Base-by-base conservation (phyloP, 2,113 vertebrate genomes). In the Oncorhynchus kisutch region DNA sequence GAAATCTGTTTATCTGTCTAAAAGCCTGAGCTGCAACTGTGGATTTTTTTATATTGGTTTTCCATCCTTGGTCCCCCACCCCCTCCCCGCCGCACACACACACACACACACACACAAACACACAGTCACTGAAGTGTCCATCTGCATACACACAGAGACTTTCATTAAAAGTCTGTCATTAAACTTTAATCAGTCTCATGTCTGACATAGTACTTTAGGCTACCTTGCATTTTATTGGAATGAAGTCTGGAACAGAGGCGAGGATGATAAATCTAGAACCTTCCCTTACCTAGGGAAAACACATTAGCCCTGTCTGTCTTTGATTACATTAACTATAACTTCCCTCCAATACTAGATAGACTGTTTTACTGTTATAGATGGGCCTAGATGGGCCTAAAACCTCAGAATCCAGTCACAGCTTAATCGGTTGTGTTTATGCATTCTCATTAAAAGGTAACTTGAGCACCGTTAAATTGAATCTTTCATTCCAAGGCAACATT, bases 141-240 rank as follows among this genome's bases (percentile, higher is more conserved):
- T 68, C 74, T 79, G 25, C 76, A 65, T 74, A 81, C 39, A 82
- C 71, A 51, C 39, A 65, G 69, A 67, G 62, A 76, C 70, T 73
- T 71, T 89, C 82, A 92, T 89, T 90, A 89, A 88, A 86, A 85
- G 71, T 72, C 60, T 85, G 81, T 85, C 48, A 85, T 89, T 89
- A 80, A 90, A 82, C 74, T 90, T 70, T 74, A 86, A 89, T 85
- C 78, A 75, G 64, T 83, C 82, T 81, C 81, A 81, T 45, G 3
- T 82, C 67, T 79, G 78, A 83, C 72, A 8, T 72, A 67, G 81
- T 79, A 48, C 77, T 77, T 84, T 72, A 77, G 39, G 39, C 39
- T 45, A 45, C 71, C 57, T 84, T 86, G 60, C 31, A 81, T 85
- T 85, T 72, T 73, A 85, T 85, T 81, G n/a, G 72, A 81, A 81